Conservation (phyloP, 1,140 invertebrate species). For the Drosophila albomicans region DNA sequence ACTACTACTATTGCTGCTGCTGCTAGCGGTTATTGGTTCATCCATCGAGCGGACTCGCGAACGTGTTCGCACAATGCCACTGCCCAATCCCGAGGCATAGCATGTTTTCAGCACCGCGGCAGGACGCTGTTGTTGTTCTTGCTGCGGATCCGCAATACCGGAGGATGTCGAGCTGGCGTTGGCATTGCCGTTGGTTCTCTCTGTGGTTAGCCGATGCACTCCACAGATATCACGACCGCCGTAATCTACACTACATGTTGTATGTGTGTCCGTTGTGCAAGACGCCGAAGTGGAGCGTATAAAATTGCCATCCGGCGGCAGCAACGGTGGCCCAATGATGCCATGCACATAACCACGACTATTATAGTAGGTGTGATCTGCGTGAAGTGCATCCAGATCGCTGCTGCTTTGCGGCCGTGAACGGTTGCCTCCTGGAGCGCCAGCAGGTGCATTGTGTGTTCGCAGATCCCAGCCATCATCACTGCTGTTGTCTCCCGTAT, state of each 20-base stretch:
- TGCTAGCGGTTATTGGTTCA: conserved; percentile 32
- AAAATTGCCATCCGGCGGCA: conserved; percentile 38
- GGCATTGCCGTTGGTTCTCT: not conserved
- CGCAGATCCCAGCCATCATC: conserved; percentile 73
- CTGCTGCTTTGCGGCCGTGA: conserved; percentile 19
- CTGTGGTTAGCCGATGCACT: conserved; percentile 34
- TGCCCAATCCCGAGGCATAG: not conserved
- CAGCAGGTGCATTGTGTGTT: conserved; percentile 48
- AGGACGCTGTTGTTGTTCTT: conserved; percentile 10
- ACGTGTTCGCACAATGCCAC: conserved; percentile 41
- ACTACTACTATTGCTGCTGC: conserved; percentile 15
- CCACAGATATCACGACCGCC: conserved; percentile 50
- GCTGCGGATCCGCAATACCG: conserved; percentile 1
- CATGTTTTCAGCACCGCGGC: conserved; percentile 21
- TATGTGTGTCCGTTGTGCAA: conserved; percentile 68
- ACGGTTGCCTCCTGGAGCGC: not conserved
- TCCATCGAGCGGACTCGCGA: conserved; percentile 50
- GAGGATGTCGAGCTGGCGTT: not conserved
- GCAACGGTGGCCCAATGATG: not conserved
- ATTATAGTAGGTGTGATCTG: conserved; percentile 70
- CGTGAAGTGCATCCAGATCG: conserved; percentile 35
- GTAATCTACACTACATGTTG: conserved; percentile 66
- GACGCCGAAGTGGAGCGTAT: conserved; percentile 40
- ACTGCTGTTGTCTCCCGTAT: conserved; percentile 55
- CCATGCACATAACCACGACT: conserved; percentile 35